These are phyloP conservation scores for Chionoecetes opilio DNA, from an alignment of 1,140 invertebrate genomes.

Conservation along the genomic window DNA sequence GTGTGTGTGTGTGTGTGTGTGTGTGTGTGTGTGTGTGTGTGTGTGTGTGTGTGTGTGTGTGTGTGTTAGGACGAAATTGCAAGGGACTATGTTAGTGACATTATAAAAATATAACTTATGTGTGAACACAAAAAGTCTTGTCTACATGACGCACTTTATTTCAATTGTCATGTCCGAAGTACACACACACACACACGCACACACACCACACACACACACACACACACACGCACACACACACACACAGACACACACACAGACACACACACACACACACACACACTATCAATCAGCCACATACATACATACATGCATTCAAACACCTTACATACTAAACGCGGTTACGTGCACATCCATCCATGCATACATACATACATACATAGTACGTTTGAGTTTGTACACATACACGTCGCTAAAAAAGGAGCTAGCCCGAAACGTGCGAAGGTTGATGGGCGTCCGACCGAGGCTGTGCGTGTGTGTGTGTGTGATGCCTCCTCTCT, in stretches of 20 bases:
- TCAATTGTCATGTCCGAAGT: neutral
- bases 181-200: conserved; percentile 25
- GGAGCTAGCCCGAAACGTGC: neutral
- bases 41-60: too few relatives aligned
- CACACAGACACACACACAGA: neutral
- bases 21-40: too few relatives aligned
- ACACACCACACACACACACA: neutral
- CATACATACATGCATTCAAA: neutral
- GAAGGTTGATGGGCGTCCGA: neutral
- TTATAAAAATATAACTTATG: too few relatives aligned
- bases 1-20: too few relatives aligned
- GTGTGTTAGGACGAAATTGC: neutral
- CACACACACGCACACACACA: neutral
- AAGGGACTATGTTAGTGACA: too few relatives aligned
- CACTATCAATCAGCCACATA: neutral
- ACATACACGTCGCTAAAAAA: neutral
- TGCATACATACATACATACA: neutral
- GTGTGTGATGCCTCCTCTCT: too few relatives aligned
- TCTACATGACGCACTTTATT: neutral
- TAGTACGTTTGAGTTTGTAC: too few relatives aligned
- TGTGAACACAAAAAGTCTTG: neutral
- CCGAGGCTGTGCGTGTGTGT: neutral
- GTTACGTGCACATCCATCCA: neutral
- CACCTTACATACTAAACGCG: neutral
- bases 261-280: neutral